phyloP scores from a whole-genome alignment of 2,888 invertebrate species.

The Drosophila trichaetosa region DNA sequence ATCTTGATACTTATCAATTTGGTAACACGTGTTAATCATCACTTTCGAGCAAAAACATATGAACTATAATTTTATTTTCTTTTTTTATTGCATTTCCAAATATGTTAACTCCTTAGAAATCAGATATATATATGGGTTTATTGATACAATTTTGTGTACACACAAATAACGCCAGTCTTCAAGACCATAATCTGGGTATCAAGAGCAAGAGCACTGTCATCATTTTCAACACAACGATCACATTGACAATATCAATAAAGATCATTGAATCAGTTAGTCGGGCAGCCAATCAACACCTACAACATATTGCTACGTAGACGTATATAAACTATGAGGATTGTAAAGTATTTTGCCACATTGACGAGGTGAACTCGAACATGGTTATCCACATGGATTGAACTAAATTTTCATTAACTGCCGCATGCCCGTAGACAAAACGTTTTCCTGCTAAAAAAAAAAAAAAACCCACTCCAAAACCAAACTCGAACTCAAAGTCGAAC shows the following conservation, averaged over 20 bases:
- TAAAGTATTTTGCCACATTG: slow-evolving; percentile 37
- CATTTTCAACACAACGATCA: slow-evolving; percentile 20
- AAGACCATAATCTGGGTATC: not conserved
- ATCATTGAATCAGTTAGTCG: slow-evolving; percentile 15
- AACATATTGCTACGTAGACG: slow-evolving; percentile 1
- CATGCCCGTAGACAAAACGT: slow-evolving; percentile 60
- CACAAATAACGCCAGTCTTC: not conserved
- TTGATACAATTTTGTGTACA: not conserved
- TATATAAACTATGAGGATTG: slow-evolving; percentile 1
- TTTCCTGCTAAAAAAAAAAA: slow-evolving; percentile 55
- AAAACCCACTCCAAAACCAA: slow-evolving; percentile 24
- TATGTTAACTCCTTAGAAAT: not conserved
- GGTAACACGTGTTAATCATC: not conserved
- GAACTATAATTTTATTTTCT: not conserved
- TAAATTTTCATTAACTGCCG: slow-evolving; percentile 65
- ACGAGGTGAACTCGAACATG: slow-evolving; percentile 34
- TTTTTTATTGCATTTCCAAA: not conserved
- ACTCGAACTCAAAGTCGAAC: slow-evolving; percentile 40
- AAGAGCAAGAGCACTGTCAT: not conserved
- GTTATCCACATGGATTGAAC: slow-evolving; percentile 51
- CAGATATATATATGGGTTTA: not conserved
- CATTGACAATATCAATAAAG: slow-evolving; percentile 32
- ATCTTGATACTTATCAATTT: not conserved
- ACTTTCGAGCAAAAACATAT: not conserved
- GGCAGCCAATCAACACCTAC: slow-evolving; percentile 49